Evolutionary conservation across 2,888 invertebrate species (phyloP), one percentile per base, ranked within the genome.

Genomic region (Argyresthia albistria): DNA sequence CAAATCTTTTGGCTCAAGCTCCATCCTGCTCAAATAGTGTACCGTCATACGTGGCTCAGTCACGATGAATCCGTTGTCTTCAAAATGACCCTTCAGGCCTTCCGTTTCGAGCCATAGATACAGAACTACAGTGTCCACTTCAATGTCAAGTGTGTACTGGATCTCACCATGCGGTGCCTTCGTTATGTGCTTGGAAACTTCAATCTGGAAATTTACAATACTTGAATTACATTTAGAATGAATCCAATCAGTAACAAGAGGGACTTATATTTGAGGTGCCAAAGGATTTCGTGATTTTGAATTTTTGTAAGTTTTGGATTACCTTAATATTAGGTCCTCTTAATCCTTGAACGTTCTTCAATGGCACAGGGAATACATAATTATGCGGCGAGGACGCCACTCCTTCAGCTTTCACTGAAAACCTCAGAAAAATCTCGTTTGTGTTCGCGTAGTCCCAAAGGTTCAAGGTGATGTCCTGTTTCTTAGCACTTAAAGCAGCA

Each of bases 31-130:
- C 4, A 61, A 51, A 52, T 70, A 84, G 15, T 55, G 62, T 0
- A 73, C 59, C 43, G 57, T 57, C 0, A 65, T 57, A 10, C 61
- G 57, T 1, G 72, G 62, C 12, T 73, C 65, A 0, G 84, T 79
- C 47, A 90, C 64, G 9, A 90, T 81, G 36, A 95, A 92, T 0
- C 95, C 96, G 73, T 96, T 95, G 60, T 94, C 92, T 0, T 91
- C 91, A 71, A 95, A 95, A 54, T 76, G 80, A 1, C 95, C 95
- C 10, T 65, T 69, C 43, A 82, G 67, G 4, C 72, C 67, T 2
- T 70, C 73, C 0, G 89, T 70, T 57, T 93, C 92, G 16, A 94
- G 70, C 92, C 93, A 94, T 0, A 94, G 89, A 70, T 93, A 95
- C 8, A 92, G 76, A 0, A 92, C 90, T 39, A 92, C 79, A 1